Evolutionary conservation across 2,113 vertebrate genomes (phyloP), one percentile per base, ranked within the genome.

Genomic region (Isichthys henryi): DNA sequence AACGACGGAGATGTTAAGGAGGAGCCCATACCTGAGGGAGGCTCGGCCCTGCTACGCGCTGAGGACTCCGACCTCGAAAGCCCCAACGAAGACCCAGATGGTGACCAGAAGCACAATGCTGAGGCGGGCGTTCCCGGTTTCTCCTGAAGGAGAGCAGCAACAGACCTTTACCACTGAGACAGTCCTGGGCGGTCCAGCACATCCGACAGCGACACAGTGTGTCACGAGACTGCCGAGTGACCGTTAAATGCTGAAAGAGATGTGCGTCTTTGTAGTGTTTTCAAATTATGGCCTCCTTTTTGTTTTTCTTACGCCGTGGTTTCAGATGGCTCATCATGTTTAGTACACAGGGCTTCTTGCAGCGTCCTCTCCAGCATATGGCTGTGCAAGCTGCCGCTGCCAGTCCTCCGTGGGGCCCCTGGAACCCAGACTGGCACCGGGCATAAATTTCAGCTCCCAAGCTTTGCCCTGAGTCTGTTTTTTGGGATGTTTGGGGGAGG

Each of bases 21-120:
- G 92, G 98, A 99, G 82, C 82, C 19, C 21, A n/a, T 46, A 15
- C 0, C 82, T 93, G 97, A 97, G 13, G 95, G 98, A 91, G 98
- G 98, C 91, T 97, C 98, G 94, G 96, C 96, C 91, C 96, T 97
- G 88, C 97, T 97, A 95, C 98, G 97, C 94, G 96, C 96, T 92
- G 97, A 98, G 91, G 98, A 97, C 94, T 56, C 50, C 2, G 86
- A 53, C 49, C 93, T 92, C 93, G 62, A 13, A 13, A 95, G 95
- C 91, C 97, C 97, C 86, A 97, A 97, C 92, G 96, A 96, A 82
- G 96, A 97, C 93, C 96, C 96, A 0, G 96, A 97, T 88, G 96
- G 96, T 93, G 96, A 97, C 95, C 96, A 56, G 19, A n/a, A 43
- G 56, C 9, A 45, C 27, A 2, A 27, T 27, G 13, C 21, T 39